Percentiles rank a stretch among this genome's conserved stretches.
phyloP scores from a whole-genome alignment of 1,140 invertebrate genomes.

The Asbolus verrucosus region DNA sequence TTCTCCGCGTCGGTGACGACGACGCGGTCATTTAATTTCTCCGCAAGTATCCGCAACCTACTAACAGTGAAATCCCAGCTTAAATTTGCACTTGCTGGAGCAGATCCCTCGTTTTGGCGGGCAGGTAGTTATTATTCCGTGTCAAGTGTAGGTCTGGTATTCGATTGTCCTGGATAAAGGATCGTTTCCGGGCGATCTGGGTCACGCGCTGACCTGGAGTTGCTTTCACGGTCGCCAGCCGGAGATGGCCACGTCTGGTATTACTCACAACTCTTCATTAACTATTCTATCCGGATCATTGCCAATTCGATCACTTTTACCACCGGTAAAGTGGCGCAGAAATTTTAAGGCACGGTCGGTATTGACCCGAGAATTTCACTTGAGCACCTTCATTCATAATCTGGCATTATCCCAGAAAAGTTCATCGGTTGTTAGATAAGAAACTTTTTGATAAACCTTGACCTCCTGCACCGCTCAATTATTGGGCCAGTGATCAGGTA shows the following conservation, averaged over 20 bases:
- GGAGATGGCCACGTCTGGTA: conserved; percentile 33
- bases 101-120: conserved; percentile 12
- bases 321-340: conserved; percentile 9
- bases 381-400: conserved; percentile 8
- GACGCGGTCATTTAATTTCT: conserved; percentile 11
- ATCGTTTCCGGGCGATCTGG: conserved; percentile 55
- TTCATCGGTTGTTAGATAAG: conserved; percentile 4
- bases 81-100: no score
- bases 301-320: conserved; percentile 37
- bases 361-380: conserved; percentile 32
- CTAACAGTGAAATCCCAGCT: conserved; percentile 37
- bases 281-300: not conserved
- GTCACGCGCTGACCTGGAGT: conserved; percentile 51
- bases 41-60: conserved; percentile 23
- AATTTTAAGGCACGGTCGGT: conserved; percentile 24
- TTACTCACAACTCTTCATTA: conserved; percentile 14
- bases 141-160: conserved; percentile 57
- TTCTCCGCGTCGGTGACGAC: conserved; percentile 8
- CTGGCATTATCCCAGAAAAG: conserved; percentile 10
- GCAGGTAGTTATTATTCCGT: conserved; percentile 49
- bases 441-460: conserved; percentile 5
- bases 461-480: no score
- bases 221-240: conserved; percentile 55
- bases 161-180: conserved; percentile 54
- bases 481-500: not conserved